These are phyloP conservation scores for Drosophila littoralis DNA, from an alignment of 1,140 invertebrate species.

Conservation along the genomic window DNA sequence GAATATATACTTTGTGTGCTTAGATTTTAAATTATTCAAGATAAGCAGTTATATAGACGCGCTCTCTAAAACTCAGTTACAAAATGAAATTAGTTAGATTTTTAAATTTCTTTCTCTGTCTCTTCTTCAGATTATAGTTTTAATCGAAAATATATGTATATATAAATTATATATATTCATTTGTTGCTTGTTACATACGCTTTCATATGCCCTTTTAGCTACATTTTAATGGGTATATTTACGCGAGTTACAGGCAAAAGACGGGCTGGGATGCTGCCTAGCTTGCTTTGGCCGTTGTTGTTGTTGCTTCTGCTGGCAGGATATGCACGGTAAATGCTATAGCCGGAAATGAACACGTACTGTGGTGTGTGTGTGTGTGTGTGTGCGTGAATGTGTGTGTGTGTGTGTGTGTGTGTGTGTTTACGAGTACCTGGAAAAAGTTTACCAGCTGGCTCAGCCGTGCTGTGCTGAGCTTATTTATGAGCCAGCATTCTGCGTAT, in stretches of 20 bases:
- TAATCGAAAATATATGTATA: neutral
- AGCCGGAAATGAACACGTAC: conserved; percentile 80
- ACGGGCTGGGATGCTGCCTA: conserved; percentile 55
- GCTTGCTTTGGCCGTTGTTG: neutral
- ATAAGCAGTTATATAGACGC: no score
- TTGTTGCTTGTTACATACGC: no score
- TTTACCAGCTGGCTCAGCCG: conserved; percentile 59
- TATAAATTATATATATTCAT: neutral
- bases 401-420: conserved; percentile 21
- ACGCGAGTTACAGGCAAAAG: conserved; percentile 9
- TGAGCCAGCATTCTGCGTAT: conserved; percentile 46
- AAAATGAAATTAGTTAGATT: no score
- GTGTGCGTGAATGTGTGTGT: conserved; percentile 30
- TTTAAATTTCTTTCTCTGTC: no score
- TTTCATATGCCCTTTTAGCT: neutral
- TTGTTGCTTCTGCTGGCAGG: conserved; percentile 43
- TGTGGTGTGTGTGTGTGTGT: conserved; percentile 12
- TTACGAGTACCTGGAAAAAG: conserved; percentile 45
- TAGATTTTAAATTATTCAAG: no score
- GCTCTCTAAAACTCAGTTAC: no score
- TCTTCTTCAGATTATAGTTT: no score
- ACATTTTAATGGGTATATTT: conserved; percentile 1
- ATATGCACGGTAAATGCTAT: conserved; percentile 78
- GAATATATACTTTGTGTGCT: no score
- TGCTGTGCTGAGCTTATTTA: conserved; percentile 61